Percentiles rank a stretch among this genome's conserved stretches.
These are phyloP conservation scores for Pseudomyrmex pallidus DNA, from an alignment of 1,140 invertebrate species.

Conservation along the genomic window DNA sequence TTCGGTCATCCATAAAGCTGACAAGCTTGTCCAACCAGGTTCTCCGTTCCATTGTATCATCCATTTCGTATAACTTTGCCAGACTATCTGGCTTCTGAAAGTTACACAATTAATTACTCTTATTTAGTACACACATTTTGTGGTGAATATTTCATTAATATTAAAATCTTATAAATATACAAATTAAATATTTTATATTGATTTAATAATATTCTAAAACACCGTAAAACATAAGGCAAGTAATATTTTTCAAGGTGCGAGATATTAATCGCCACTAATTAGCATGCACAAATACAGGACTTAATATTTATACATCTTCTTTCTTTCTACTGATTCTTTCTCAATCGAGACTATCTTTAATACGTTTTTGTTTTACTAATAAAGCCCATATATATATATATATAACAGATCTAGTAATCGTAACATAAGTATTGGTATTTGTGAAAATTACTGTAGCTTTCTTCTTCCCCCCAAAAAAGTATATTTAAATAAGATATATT, in stretches of 20 bases:
- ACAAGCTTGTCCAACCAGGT: constrained; percentile 96
- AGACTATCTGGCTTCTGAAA: constrained; percentile 95
- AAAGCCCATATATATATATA: neutral
- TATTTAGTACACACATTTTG: neutral
- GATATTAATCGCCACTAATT: constrained; percentile 6
- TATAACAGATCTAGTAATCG: neutral
- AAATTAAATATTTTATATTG: constrained; percentile 18
- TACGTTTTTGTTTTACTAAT: too few species aligned
- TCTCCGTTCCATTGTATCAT: constrained; percentile 95
- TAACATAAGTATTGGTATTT: neutral
- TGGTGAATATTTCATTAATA: neutral
- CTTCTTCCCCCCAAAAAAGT: neutral
- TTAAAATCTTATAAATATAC: constrained; percentile 7
- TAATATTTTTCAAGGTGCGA: constrained; percentile 6
- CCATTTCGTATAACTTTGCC: constrained; percentile 98
- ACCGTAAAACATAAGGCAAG: neutral
- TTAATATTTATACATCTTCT: neutral
- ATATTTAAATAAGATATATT: neutral
- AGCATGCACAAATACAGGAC: constrained; percentile 36
- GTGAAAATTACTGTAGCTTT: neutral
- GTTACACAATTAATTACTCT: constrained; percentile 41
- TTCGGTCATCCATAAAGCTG: constrained; percentile 96
- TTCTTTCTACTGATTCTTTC: neutral
- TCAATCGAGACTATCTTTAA: neutral
- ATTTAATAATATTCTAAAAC: constrained; percentile 31